Evolutionary conservation across 2,113 vertebrate species (phyloP), one percentile per base, ranked within the genome.

Genomic region (Brachionichthys hirsutus): DNA sequence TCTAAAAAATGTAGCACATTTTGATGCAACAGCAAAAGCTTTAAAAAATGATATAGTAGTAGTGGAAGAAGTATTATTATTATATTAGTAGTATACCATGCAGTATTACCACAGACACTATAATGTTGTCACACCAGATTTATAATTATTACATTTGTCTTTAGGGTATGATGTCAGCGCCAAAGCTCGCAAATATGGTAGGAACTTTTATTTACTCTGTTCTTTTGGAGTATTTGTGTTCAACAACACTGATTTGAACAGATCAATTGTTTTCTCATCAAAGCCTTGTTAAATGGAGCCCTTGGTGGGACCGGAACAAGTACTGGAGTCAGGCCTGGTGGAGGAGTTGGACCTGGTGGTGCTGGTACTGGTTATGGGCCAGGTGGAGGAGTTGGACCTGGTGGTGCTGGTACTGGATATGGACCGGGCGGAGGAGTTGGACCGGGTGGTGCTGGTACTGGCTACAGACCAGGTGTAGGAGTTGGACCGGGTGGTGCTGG

Each of bases 181-280:
- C 20, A 88, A 88, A 78, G 84, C 87, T 54, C 87, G 81, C 50
- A 88, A 88, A 88, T 88, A 88, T 71, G 87, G 87, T 88, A 75
- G 77, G 67, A 54, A 63, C 2, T 12, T 4, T 6, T 22, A 22
- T 34, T 3, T 2, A 36, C 3, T 38, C 2, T 9, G 7, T 12
- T 7, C 20, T 19, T 6, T 4, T 34, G 44, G 15, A 14, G 6
- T 61, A 36, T 41, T 5, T 53, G 8, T 14, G 52, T 47, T 50
- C 19, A 44, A 12, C 3, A 51, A 67, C 36, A 12, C 3, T 40
- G 7, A n/a, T 50, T 35, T 2, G 22, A 43, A 17, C 6, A 61
- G 36, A 44, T 55, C n/a, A 67, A 49, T 1, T 22, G 1, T 42
- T 67, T 66, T 46, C 8, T 62, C 3, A 11, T 40, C 1, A 15